Percentiles rank a stretch among this genome's conserved stretches.
Evolutionary conservation across 2,888 invertebrate genomes (phyloP).

Genomic region (Cecidostiba fungosa): DNA sequence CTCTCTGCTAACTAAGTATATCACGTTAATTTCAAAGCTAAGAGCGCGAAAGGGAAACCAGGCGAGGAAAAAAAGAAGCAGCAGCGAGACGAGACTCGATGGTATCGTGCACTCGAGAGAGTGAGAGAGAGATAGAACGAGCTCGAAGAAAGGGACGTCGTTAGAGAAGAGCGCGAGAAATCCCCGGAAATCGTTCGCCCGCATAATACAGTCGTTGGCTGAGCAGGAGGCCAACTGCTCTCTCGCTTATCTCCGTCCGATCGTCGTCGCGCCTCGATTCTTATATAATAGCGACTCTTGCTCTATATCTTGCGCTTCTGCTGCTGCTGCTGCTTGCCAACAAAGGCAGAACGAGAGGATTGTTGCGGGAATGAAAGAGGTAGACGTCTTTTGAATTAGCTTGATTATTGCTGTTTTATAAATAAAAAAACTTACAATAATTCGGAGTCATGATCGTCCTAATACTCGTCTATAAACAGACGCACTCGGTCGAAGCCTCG

Average conservation of each 20-base stretch:
- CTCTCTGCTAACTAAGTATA: slow-evolving; percentile 51
- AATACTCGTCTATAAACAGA: slow-evolving; percentile 44
- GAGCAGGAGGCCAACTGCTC: slow-evolving; percentile 29
- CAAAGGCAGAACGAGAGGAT: too few species aligned
- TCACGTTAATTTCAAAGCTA: slow-evolving; percentile 59
- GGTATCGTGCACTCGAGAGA: not conserved
- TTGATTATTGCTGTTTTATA: not conserved
- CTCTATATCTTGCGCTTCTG: slow-evolving; percentile 35
- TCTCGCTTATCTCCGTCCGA: slow-evolving; percentile 45
- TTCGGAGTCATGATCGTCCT: too few species aligned
- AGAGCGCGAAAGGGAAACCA: slow-evolving; percentile 37
- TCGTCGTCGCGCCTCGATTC: slow-evolving; percentile 41
- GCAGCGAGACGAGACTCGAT: slow-evolving; percentile 22
- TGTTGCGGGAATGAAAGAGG: too few species aligned
- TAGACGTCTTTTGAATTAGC: not conserved
- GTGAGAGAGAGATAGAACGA: not conserved
- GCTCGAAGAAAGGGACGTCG: slow-evolving; percentile 56
- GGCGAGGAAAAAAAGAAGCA: not conserved
- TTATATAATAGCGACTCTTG: not conserved
- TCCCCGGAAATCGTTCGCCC: slow-evolving; percentile 60
- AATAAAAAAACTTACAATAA: not conserved
- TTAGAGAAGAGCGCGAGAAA: slow-evolving; percentile 53
- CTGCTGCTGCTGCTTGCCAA: not conserved
- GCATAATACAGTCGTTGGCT: slow-evolving; percentile 59
- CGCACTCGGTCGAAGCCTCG: slow-evolving; percentile 52